Evolutionary conservation across 1,140 invertebrate species (phyloP).

Genomic region (Aethina tumida): DNA sequence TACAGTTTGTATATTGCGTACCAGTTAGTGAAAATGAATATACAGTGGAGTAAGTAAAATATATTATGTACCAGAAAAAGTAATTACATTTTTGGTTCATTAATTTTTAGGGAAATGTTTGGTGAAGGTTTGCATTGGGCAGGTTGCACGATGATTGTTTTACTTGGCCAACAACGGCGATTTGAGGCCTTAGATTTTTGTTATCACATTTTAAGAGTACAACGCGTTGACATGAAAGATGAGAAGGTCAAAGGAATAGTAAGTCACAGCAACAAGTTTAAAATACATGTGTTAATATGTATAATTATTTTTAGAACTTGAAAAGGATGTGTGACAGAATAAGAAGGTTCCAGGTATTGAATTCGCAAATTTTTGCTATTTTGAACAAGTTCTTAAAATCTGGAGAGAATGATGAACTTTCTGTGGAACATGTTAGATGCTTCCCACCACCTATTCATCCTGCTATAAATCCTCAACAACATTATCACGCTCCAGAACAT

Average conservation of each 20-base stretch:
- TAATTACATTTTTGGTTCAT: conserved; percentile 6
- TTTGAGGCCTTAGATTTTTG: conserved; percentile 99
- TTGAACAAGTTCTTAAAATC: conserved; percentile 92
- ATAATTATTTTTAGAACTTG: conserved; percentile 62
- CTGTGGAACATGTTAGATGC: conserved; percentile 92
- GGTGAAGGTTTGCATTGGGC: conserved; percentile 99
- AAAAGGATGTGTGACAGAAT: conserved; percentile 97
- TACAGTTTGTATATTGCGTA: conserved; percentile 98
- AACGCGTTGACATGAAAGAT: conserved; percentile 94
- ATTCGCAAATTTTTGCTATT: conserved; percentile 97
- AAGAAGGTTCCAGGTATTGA: conserved; percentile 93
- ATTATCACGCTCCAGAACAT: conserved; percentile 52
- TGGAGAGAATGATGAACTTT: conserved; percentile 71
- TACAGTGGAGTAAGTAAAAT: conserved; percentile 82
- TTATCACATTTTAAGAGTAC: conserved; percentile 94
- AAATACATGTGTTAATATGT: neutral
- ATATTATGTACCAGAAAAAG: neutral
- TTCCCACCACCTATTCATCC: conserved; percentile 91
- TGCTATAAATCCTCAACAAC: conserved; percentile 47
- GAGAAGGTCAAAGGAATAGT: conserved; percentile 93
- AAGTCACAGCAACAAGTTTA: conserved; percentile 41
- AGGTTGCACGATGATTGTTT: conserved; percentile 95
- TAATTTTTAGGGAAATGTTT: conserved; percentile 76
- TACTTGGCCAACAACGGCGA: conserved; percentile 89
- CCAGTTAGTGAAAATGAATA: conserved; percentile 95